Percentiles rank a stretch among this genome's conserved stretches.
These are phyloP conservation scores for Bombycilla garrulus DNA, from an alignment of 2,113 vertebrate genomes.

Conservation along the genomic window DNA sequence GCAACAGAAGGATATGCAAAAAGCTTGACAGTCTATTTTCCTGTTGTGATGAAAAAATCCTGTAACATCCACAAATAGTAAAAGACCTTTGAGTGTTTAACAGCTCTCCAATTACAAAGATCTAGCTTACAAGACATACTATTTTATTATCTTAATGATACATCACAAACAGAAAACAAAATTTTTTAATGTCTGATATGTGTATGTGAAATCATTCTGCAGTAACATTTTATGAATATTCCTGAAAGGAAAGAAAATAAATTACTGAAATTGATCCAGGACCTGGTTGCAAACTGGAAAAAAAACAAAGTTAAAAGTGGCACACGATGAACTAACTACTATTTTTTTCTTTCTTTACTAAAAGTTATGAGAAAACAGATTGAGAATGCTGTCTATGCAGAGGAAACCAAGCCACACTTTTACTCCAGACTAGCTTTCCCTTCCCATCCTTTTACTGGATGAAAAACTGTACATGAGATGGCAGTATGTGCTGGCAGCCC, in stretches of 20 bases:
- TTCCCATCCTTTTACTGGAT: neutral
- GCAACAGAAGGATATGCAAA: neutral
- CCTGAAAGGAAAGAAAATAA: neutral
- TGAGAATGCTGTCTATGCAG: neutral
- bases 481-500: neutral
- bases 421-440: neutral
- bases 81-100: neutral
- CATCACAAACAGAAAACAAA: neutral
- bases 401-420: neutral
- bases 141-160: neutral
- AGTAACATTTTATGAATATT: neutral
- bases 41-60: neutral
- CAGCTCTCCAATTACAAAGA: neutral
- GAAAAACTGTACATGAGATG: neutral
- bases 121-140: neutral
- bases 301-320: neutral
- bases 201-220: neutral
- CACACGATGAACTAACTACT: neutral
- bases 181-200: neutral
- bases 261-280: neutral
- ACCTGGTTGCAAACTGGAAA: neutral
- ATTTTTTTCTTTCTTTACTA: neutral
- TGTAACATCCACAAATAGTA: neutral
- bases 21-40: neutral
- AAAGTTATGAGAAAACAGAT: neutral